Conservation (phyloP, 2,797 vertebrate genomes). For the Myotis planiceps region DNA sequence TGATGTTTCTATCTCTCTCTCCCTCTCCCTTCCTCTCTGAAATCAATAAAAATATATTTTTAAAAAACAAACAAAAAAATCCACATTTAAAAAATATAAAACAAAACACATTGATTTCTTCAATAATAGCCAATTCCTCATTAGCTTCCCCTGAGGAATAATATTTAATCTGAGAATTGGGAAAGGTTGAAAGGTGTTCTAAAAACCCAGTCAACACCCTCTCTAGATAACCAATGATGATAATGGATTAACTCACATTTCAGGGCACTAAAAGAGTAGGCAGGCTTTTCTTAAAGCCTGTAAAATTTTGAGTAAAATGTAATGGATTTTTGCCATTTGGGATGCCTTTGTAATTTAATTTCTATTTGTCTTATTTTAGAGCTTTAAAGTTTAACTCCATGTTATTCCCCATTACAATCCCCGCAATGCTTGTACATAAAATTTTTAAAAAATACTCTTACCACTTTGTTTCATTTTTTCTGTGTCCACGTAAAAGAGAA, state of each 20-base stretch:
- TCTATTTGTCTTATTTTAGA: slow-evolving; percentile 24
- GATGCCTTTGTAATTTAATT: slow-evolving; percentile 36
- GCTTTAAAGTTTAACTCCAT: slow-evolving; percentile 5
- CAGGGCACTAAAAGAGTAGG: not conserved
- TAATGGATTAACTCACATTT: not conserved
- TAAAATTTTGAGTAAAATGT: slow-evolving; percentile 3
- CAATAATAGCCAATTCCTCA: not conserved
- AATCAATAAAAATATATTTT: too few species aligned
- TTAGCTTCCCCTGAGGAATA: not conserved
- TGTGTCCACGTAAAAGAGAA: slow-evolving; percentile 90
- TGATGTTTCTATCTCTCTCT: too few species aligned
- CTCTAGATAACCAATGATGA: not conserved
- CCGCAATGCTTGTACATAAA: not conserved
- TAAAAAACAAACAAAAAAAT: too few species aligned
- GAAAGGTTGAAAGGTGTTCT: slow-evolving; percentile 10
- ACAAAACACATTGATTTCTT: not conserved
- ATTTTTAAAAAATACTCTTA: slow-evolving; percentile 73
- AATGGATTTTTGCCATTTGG: not conserved
- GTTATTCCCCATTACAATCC: not conserved
- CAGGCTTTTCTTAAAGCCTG: not conserved
- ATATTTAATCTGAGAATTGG: slow-evolving; percentile 40
- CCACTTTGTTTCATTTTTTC: slow-evolving; percentile 85
- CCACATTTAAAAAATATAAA: too few species aligned
- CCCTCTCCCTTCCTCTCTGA: too few species aligned
- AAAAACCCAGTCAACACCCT: slow-evolving; percentile 12